phyloP scores from a whole-genome alignment of 1,140 invertebrate species.

The Orchesella cincta region DNA sequence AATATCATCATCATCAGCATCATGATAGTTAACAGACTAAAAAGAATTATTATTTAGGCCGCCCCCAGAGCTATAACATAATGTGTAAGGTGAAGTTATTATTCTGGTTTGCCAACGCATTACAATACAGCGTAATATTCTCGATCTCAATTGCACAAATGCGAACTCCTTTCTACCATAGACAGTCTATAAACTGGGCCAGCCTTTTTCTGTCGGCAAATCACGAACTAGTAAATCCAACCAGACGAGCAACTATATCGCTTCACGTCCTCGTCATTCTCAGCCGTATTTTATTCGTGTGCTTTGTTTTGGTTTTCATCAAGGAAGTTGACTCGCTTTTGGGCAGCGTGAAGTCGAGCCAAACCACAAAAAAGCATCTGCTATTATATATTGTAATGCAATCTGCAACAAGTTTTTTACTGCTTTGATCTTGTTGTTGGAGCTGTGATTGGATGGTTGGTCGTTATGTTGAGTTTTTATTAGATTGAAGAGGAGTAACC shows the following conservation, averaged over 20 bases:
- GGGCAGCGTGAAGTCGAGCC: background rate
- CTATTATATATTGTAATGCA: too few species aligned
- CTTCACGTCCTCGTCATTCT: constrained; percentile 1
- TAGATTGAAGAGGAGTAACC: too few species aligned
- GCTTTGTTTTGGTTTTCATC: background rate
- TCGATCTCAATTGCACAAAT: constrained; percentile 22
- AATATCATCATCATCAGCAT: too few species aligned
- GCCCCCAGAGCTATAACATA: constrained; percentile 23
- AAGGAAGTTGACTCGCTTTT: background rate
- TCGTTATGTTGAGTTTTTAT: too few species aligned
- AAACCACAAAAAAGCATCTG: background rate
- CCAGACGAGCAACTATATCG: constrained; percentile 2
- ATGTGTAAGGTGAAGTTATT: constrained; percentile 9
- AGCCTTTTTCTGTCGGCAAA: constrained; percentile 41
- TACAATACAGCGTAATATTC: background rate
- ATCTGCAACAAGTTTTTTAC: constrained; percentile 12
- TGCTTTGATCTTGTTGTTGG: background rate
- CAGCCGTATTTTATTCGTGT: background rate
- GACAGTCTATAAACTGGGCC: constrained; percentile 50
- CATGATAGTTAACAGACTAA: background rate
- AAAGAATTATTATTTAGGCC: constrained; percentile 16
- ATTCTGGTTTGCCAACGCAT: background rate
- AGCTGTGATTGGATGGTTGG: background rate
- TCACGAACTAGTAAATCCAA: constrained; percentile 30
- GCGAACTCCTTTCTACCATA: constrained; percentile 28